A percentile compares a stretch with the other conserved stretches of the same genome.
These are phyloP conservation scores for Menura novaehollandiae DNA, from an alignment of 2,113 vertebrate genomes.

Conservation along the genomic window DNA sequence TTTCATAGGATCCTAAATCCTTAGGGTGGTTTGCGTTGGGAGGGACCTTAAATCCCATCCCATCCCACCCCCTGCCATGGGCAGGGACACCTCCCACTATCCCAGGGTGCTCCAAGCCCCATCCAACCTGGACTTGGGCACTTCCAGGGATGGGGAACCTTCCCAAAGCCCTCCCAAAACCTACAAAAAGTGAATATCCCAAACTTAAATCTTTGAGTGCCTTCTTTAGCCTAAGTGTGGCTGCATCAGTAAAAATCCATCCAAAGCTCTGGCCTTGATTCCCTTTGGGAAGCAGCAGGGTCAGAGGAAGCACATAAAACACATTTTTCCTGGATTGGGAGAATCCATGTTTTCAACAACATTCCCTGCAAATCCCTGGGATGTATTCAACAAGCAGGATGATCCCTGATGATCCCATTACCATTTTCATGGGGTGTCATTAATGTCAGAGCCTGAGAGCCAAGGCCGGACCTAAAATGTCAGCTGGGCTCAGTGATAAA, in stretches of 20 bases:
- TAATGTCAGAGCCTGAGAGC: not conserved
- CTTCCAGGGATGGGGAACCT: not conserved
- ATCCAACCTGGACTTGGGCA: fast-evolving
- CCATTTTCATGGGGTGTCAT: not conserved
- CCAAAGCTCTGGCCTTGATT: not conserved
- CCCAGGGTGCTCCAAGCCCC: not conserved
- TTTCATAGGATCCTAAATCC: not conserved
- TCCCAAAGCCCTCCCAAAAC: not conserved
- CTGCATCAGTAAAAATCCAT: not conserved
- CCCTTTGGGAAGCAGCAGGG: not conserved
- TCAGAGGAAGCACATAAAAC: not conserved
- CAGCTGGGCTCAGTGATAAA: not conserved
- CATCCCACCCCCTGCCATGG: not conserved
- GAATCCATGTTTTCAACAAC: not conserved
- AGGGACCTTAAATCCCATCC: not conserved
- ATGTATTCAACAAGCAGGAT: not conserved
- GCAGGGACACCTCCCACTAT: not conserved
- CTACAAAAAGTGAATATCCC: fast-evolving
- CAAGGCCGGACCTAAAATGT: not conserved
- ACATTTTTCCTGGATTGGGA: not conserved
- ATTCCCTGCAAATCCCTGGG: not conserved
- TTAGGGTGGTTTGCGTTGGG: not conserved
- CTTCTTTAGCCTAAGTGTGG: not conserved
- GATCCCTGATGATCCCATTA: not conserved
- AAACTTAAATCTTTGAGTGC: fast-evolving